Percentiles rank a stretch among this genome's conserved stretches.
Conservation (phyloP, 2,888 invertebrate genomes). For the Graphium colonna region DNA sequence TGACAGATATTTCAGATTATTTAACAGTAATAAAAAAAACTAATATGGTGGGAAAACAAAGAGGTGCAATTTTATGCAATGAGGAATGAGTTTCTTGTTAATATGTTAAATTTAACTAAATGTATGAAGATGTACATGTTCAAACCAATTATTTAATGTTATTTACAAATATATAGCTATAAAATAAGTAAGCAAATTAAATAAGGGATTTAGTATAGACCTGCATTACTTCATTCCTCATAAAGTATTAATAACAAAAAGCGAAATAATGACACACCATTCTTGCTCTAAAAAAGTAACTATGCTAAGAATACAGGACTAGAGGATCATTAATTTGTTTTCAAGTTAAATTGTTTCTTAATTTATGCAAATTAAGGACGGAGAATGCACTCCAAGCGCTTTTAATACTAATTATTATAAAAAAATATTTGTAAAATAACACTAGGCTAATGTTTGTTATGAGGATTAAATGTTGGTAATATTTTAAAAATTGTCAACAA, state of each 20-base stretch:
- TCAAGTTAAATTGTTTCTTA: conserved; percentile 29
- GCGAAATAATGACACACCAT: neutral
- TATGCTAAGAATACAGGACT: conserved; percentile 56
- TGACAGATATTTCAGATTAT: neutral
- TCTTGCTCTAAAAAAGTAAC: conserved; percentile 35
- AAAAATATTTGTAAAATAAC: conserved; percentile 3
- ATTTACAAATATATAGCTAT: too few relatives aligned
- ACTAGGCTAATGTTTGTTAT: neutral
- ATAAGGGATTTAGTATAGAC: too few relatives aligned
- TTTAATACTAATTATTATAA: conserved; percentile 30
- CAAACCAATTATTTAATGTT: too few relatives aligned
- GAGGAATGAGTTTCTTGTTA: conserved; percentile 31
- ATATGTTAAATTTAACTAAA: too few relatives aligned
- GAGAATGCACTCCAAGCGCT: conserved; percentile 55
- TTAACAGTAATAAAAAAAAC: neutral
- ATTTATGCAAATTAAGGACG: conserved; percentile 51
- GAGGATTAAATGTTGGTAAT: neutral
- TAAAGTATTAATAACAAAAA: conserved; percentile 19
- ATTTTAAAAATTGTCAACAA: neutral
- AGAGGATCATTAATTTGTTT: conserved; percentile 55
- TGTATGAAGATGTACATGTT: too few relatives aligned
- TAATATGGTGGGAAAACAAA: conserved; percentile 27
- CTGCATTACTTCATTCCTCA: conserved; percentile 26
- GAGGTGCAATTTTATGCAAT: conserved; percentile 22
- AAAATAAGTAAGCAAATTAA: too few relatives aligned